Base-by-base conservation (phyloP, 2,113 vertebrate genomes). In the Podocnemis expansa region DNA sequence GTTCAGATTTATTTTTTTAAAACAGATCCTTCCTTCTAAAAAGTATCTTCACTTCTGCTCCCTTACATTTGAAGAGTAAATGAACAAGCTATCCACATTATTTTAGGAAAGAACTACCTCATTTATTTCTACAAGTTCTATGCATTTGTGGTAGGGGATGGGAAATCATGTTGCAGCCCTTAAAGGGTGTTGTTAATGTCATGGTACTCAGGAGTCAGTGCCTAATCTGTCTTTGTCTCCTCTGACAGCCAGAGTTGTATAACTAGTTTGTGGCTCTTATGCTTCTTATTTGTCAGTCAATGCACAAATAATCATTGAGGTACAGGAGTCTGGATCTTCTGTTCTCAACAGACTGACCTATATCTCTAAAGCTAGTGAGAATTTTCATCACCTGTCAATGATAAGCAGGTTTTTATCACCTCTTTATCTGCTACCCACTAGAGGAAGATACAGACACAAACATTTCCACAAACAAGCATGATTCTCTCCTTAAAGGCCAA, bases 241-340 rank as follows among this genome's bases (percentile, higher is more conserved):
- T 85, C 29, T 78, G 41, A 91, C 92, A 2, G 0, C 82, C 54
- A 56, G 73, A 38, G 27, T 75, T 78, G 67, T 75, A 85, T 63
- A 87, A 90, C 49, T 78, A 63, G 83, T n/a, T 45, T 81, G 31
- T 58, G 80, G 89, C 8, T 41, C 76, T 34, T 11, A 91, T 24
- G 91, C 55, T 78, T 82, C 87, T 3, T 87, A 58, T 85, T 85
- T 94, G 88, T 84, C 94, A 90, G 70, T 93, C 63, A 19, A 52
- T 88, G 51, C 81, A 52, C 85, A 90, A 52, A 49, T 94, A 79
- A 83, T n/a, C 79, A 43, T 43, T 87, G 0, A 1, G 75, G 80
- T 29, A 80, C 29, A 94, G 73, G 14, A 49, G 12, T n/a, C 21
- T 11, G 67, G 80, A 52, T 87, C 51, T 89, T 93, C 11, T 75